A percentile compares a stretch with the other conserved stretches of the same genome.
Conservation (phyloP, 2,113 vertebrate genomes). For the Ondatra zibethicus region DNA sequence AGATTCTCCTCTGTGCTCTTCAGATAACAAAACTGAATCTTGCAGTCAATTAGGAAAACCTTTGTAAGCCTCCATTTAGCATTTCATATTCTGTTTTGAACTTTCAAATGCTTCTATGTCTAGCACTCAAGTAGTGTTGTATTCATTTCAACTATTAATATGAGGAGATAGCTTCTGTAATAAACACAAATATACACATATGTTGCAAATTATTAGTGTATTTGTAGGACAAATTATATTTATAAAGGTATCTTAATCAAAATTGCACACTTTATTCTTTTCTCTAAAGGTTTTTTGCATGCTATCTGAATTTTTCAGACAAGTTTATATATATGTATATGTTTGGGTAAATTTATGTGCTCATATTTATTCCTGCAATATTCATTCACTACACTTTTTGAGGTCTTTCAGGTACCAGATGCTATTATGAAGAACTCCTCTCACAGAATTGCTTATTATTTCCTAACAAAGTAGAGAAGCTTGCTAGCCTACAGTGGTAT, state of each 20-base stretch:
- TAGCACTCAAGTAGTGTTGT: neutral
- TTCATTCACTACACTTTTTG: neutral
- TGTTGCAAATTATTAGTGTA: neutral
- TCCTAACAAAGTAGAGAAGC: neutral
- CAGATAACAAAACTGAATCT: constrained; percentile 79
- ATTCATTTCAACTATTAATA: constrained; percentile 12
- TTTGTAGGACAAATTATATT: neutral
- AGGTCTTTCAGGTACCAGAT: neutral
- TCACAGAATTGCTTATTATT: neutral
- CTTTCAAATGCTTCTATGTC: constrained; percentile 18
- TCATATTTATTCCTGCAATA: neutral
- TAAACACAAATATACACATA: neutral
- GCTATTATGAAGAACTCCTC: neutral
- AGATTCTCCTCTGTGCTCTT: constrained; percentile 74
- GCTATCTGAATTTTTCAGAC: neutral
- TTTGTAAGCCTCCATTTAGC: constrained; percentile 1
- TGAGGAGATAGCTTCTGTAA: neutral
- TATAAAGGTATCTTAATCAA: neutral
- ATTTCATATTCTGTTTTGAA: constrained; percentile 53
- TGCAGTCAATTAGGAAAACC: constrained; percentile 76
- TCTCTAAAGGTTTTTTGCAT: neutral
- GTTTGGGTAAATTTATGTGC: neutral
- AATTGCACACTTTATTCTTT: neutral
- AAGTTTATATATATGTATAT: neutral
- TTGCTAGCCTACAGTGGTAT: too few relatives aligned